Evolutionary conservation across 2,888 invertebrate genomes (phyloP), one percentile per base, ranked within the genome.

Genomic region (Hypselothyrea guttata): DNA sequence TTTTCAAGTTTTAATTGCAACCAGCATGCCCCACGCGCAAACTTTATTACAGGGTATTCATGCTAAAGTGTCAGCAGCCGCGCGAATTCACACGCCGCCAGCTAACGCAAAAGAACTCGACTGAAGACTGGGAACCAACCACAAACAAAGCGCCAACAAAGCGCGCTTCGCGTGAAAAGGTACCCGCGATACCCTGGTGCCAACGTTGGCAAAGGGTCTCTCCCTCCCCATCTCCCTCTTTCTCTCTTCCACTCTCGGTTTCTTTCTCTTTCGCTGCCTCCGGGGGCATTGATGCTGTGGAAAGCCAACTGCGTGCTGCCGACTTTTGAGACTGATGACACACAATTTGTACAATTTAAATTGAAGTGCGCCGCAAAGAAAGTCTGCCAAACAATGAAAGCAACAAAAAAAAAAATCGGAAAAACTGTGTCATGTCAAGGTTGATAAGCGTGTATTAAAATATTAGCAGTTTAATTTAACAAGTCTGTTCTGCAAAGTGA

Each of bases 111-210:
- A 12, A 4, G 22, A 13, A 5, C n/a, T 9, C 11, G n/a, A n/a
- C n/a, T 2, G 31, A 9, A 9, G 18, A 30, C 15, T n/a, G 16
- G 40, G 8, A 7, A 22, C n/a, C 9, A 42, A 44, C 69, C 59
- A 42, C 76, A 84, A 77, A 76, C 84, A 77, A 84, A 75, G 58
- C 58, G 64, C 76, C 79, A 79, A 84, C 74, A 77, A 76, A 84
- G 70, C 54, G 51, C 59, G 66, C 66, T 76, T 72, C 84, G 77
- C 73, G 74, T 66, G 82, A 77, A 84, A 73, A 65, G 70, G 63
- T 75, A 52, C 49, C 44, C 52, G 27, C 38, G 37, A 27, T 22
- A 22, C 18, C 12, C 58, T 3, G 30, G 3, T 22, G 22, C 22
- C 22, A 22, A n/a, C n/a, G n/a, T n/a, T n/a, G n/a, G n/a, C n/a